Conservation (phyloP, 2,888 invertebrate genomes). For the Gastracanthus pulcherrimus region DNA sequence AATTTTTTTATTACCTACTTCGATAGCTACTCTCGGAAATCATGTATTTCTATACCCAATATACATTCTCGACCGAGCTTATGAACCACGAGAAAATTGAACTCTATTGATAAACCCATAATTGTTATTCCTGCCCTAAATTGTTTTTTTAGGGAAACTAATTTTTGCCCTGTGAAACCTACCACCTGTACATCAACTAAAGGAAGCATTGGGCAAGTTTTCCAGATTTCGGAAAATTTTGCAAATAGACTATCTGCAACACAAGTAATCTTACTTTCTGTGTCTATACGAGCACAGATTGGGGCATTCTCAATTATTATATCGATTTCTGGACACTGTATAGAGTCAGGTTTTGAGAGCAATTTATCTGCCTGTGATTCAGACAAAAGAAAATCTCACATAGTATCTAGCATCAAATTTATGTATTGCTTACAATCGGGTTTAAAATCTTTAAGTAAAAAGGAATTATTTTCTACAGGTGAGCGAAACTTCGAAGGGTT, state of each 20-base stretch:
- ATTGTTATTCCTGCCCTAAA: background rate
- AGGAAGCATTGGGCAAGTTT: background rate
- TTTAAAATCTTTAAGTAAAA: too few relatives aligned
- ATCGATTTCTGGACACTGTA: too few relatives aligned
- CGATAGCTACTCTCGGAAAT: background rate
- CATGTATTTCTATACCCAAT: background rate
- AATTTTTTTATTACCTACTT: background rate
- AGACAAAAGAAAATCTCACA: too few relatives aligned
- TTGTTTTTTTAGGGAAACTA: background rate
- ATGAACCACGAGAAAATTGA: background rate
- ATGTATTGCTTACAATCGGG: too few relatives aligned
- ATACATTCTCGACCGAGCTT: background rate
- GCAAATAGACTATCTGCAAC: too few relatives aligned
- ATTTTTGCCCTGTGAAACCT: background rate
- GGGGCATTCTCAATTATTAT: too few relatives aligned
- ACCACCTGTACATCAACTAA: background rate
- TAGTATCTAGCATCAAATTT: too few relatives aligned
- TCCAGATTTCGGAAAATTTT: background rate
- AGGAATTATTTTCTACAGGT: too few relatives aligned
- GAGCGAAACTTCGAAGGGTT: too few relatives aligned
- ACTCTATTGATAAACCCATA: background rate
- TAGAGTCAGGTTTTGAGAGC: too few relatives aligned
- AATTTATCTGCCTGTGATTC: too few relatives aligned
- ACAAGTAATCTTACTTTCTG: background rate
- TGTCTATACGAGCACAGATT: too few relatives aligned